Evolutionary conservation across 1,140 invertebrate genomes (phyloP).

Genomic region (Drosophila tropicalis): DNA sequence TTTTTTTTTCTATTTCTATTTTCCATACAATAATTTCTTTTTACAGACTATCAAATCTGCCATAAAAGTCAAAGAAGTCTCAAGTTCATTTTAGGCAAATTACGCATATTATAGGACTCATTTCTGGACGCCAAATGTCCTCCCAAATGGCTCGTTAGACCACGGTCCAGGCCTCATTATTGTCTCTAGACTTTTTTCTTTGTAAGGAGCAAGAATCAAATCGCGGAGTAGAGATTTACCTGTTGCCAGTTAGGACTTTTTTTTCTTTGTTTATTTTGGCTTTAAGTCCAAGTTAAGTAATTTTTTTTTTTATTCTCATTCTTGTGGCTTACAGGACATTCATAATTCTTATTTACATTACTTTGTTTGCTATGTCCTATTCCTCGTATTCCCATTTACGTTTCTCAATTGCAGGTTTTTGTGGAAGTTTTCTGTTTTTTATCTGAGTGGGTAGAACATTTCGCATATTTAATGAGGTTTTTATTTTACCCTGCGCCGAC

Average conservation of each 20-base stretch:
- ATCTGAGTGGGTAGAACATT: too few species aligned
- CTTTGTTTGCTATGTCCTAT: slow-evolving; percentile 20
- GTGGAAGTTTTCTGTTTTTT: slow-evolving; percentile 24
- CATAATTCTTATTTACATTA: slow-evolving; percentile 76
- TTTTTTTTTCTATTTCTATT: background rate
- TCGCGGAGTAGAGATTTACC: slow-evolving; percentile 37
- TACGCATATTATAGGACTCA: slow-evolving; percentile 65
- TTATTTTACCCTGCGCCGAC: slow-evolving; percentile 47
- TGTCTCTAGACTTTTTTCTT: slow-evolving; percentile 24
- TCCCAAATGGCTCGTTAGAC: slow-evolving; percentile 65
- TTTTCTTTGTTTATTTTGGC: slow-evolving; percentile 20
- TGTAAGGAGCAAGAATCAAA: background rate
- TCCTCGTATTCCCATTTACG: slow-evolving; percentile 27
- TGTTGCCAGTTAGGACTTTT: slow-evolving; percentile 46
- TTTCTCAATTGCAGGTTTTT: slow-evolving; percentile 49
- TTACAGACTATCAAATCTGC: slow-evolving; percentile 18
- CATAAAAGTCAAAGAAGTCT: slow-evolving; percentile 38
- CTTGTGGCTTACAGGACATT: slow-evolving; percentile 59
- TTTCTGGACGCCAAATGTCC: slow-evolving; percentile 57
- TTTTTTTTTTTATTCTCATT: slow-evolving; percentile 22
- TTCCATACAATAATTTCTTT: background rate
- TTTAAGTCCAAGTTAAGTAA: slow-evolving; percentile 18
- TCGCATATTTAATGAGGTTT: slow-evolving; percentile 80
- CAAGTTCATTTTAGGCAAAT: slow-evolving; percentile 48
- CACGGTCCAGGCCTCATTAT: slow-evolving; percentile 5